Base-by-base conservation (phyloP, 2,113 vertebrate species). In the Choloepus hoffmanni region DNA sequence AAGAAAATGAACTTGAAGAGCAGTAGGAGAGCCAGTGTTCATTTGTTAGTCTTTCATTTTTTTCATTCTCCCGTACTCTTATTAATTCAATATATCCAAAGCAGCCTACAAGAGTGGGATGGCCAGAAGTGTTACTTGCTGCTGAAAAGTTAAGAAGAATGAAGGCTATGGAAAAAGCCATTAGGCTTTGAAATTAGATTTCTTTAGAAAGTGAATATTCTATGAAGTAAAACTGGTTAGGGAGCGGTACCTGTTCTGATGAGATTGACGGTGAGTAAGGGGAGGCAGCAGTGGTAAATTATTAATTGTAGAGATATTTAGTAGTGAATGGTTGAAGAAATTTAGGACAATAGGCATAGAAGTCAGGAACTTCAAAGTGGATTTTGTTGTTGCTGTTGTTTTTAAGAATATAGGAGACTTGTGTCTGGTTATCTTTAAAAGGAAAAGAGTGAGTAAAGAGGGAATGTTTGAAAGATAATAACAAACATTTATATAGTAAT, bases 161-260 rank as follows among this genome's bases (percentile, higher is more conserved):
- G 33, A 74, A n/a, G 74, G 26, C 28, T 70, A 11, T 70, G 43
- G 43, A 86, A 91, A 93, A 67, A 82, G 21, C 67, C 26, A 53
- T 3, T 87, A 60, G 19, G 26, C 70, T 94, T 88, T 94, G 16
- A 90, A 87, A 93, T 90, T 79, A 84, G 82, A 77, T 70, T 83
- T 55, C 77, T 83, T 94, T 83, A 77, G 70, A 88, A 74, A 70
- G 53, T 36, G 48, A 65, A 73, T 14, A 19, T 90, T 90, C 73
- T 30, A 24, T 92, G 53, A 48, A 72, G 62, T 88, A 70, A 77
- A 68, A 78, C 53, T 87, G 76, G 10, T 86, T 40, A 91, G 36
- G 40, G 68, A 88, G 45, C 26, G 82, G 40, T 74, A 90, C 67
- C 16, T 74, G 26, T 85, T 86, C 60, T 92, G n/a, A 73, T 86